Evolutionary conservation across 2,888 invertebrate species (phyloP), one percentile per base, ranked within the genome.

Genomic region (Trachelus stipa): DNA sequence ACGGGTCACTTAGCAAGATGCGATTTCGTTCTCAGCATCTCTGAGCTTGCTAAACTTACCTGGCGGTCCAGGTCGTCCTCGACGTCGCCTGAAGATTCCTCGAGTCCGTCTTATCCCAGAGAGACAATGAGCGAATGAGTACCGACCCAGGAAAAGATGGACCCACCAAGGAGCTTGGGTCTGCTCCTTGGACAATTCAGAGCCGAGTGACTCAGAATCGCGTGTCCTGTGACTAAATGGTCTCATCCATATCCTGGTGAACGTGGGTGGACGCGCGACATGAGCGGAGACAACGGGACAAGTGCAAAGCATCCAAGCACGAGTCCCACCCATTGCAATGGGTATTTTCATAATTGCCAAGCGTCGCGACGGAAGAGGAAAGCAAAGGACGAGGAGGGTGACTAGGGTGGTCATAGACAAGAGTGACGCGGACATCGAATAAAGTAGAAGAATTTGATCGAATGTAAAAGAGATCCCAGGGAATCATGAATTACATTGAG

Each of bases 241-340:
- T 85, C 86, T 85, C 89, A 90, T 90, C 85, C 84, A 88, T 90
- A 89, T 88, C 83, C 85, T 79, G 81, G 79, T 71, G 83, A 82
- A 86, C 86, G 90, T 90, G 89, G 90, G 90, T 88, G 90, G 90
- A 90, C 90, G 83, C 81, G 85, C 83, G 87, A 90, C 90, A 89
- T 87, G 87, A 86, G 82, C 87, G 84, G 80, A 84, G 86, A 85
- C 83, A 86, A 79, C 83, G 83, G 83, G 85, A 87, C 88, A 88
- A 87, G 87, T 88, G 85, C 87, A 81, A 82, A 81, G 86, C 85
- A 85, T 77, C 81, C 73, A 0, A 31, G n/a, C 34, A 9, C 11
- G 73, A 30, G 73, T 12, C n/a, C 69, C 30, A 12, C 0, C 69
- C n/a, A 31, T 40, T 15, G 40, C 40, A 40, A 40, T 15, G 40